phyloP scores from a whole-genome alignment of 1,140 invertebrate genomes.

The Stenopsyche tienmushanensis region DNA sequence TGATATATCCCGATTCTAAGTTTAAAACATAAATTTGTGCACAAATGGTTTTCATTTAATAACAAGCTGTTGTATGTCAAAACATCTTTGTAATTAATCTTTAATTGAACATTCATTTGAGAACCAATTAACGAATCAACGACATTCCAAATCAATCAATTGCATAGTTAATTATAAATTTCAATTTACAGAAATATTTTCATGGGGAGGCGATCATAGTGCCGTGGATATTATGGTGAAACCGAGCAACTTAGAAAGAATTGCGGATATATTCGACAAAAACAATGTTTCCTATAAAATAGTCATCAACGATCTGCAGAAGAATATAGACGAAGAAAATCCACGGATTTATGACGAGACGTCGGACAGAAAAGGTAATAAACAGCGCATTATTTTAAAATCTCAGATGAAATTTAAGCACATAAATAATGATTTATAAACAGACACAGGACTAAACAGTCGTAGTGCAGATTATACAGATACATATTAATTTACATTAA shows the following conservation, averaged over 20 bases:
- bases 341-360: slow-evolving; percentile 64
- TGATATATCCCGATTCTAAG: too few species aligned
- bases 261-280: slow-evolving; percentile 54
- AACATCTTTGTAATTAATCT: slow-evolving; percentile 47
- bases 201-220: slow-evolving; percentile 68
- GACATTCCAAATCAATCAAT: not conserved
- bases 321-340: slow-evolving; percentile 76
- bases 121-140: not conserved
- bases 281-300: slow-evolving; percentile 65
- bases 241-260: slow-evolving; percentile 56
- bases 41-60: too few species aligned
- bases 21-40: too few species aligned
- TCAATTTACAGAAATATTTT: slow-evolving; percentile 60
- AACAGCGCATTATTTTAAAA: too few species aligned
- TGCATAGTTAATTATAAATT: not conserved
- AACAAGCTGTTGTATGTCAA: too few species aligned
- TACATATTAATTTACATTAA: too few species aligned
- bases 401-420: too few species aligned
- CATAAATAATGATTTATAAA: too few species aligned
- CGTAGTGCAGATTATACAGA: too few species aligned
- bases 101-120: not conserved
- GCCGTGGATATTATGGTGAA: slow-evolving; percentile 69
- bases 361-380: slow-evolving; percentile 68
- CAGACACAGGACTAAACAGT: too few species aligned
- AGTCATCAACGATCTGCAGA: slow-evolving; percentile 72